Evolutionary conservation across 2,797 vertebrate genomes (phyloP).

Genomic region (Lagorchestes hirsutus): DNA sequence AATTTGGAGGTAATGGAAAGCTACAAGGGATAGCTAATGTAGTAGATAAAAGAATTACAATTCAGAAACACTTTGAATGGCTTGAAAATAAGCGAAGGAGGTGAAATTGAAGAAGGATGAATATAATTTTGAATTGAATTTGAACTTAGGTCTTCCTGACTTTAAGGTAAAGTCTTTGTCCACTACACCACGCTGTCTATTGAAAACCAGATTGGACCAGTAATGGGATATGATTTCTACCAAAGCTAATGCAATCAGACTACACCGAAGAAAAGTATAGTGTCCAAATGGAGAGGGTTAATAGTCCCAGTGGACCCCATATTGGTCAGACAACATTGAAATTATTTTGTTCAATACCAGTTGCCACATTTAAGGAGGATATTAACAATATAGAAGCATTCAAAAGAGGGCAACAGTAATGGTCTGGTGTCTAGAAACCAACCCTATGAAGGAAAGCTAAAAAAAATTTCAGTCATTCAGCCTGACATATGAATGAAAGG

Average conservation of each 20-base stretch:
- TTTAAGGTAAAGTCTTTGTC: neutral
- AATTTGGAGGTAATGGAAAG: neutral
- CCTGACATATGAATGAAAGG: neutral
- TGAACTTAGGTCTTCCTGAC: neutral
- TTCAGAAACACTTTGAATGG: neutral
- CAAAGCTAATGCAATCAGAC: neutral
- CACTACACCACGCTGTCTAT: neutral
- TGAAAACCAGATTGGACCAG: neutral
- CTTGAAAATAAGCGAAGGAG: neutral
- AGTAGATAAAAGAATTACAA: neutral
- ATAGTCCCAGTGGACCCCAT: neutral
- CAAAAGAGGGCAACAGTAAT: neutral
- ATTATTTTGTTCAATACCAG: neutral
- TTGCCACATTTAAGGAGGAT: neutral
- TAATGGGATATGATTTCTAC: neutral
- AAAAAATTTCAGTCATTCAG: neutral
- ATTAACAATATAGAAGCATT: neutral
- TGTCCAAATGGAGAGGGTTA: neutral
- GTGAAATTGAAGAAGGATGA: neutral
- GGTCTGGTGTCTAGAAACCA: neutral
- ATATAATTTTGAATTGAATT: neutral
- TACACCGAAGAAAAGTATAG: neutral
- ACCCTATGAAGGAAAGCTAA: neutral
- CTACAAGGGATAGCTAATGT: neutral
- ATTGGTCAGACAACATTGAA: neutral